A percentile compares a stretch with the other conserved stretches of the same genome.
Evolutionary conservation across 2,797 vertebrate species (phyloP).

Genomic region (Mionectes olivaceus): DNA sequence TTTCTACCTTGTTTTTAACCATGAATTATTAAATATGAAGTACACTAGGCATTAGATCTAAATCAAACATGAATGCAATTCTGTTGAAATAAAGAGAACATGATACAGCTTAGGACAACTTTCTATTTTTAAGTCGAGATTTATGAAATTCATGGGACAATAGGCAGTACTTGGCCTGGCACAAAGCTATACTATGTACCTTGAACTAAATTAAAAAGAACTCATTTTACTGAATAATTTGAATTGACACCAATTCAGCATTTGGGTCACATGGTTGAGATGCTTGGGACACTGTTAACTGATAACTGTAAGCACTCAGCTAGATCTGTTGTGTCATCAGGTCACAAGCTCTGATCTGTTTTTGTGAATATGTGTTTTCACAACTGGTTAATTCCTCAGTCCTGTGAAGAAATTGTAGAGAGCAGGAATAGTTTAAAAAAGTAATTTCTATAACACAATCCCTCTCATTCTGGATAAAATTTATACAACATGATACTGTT

Average conservation of each 20-base stretch:
- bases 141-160: background rate
- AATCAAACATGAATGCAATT: background rate
- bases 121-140: background rate
- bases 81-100: background rate
- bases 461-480: background rate
- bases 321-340: background rate
- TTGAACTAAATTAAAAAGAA: background rate
- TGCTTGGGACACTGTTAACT: background rate
- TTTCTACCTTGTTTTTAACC: background rate
- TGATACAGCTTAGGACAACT: background rate
- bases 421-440: background rate
- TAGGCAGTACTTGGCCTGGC: background rate
- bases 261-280: background rate
- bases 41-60: background rate
- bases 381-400: background rate
- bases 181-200: background rate
- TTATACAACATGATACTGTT: background rate
- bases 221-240: background rate
- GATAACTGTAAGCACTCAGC: background rate
- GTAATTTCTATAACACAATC: background rate
- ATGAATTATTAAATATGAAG: background rate
- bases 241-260: background rate
- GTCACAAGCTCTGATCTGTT: background rate
- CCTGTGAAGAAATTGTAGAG: background rate
- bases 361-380: background rate